Evolutionary conservation across 92 coral and sea anemone genomes (phyloP).

Genomic region (Epizoanthus fatuus): DNA sequence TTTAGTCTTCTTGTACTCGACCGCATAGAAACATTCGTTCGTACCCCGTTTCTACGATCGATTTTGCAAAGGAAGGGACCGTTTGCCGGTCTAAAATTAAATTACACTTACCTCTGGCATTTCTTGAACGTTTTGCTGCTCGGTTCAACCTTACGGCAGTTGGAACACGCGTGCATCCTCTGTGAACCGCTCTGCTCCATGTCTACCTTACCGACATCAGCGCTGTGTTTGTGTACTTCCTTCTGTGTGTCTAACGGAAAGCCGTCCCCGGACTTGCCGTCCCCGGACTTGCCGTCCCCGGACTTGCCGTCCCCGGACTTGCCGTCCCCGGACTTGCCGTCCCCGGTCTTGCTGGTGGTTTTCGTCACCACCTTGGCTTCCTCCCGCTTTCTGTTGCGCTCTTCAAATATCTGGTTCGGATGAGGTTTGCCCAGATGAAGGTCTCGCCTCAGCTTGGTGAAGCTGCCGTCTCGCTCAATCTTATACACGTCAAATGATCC

Average conservation of each 20-base stretch:
- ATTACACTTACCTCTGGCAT: conserved; percentile 82
- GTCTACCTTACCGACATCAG: not conserved
- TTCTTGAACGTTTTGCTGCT: conserved; percentile 83
- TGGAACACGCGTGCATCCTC: conserved; percentile 78
- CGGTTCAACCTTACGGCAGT: conserved; percentile 84
- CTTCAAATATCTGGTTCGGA: conserved; percentile 86
- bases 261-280: not conserved
- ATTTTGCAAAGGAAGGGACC: not conserved
- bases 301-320: too few relatives aligned
- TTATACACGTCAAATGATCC: conserved; percentile 43
- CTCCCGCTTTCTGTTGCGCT: conserved; percentile 52
- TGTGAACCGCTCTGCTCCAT: not conserved
- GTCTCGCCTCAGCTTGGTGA: conserved; percentile 63
- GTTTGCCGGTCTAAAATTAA: not conserved
- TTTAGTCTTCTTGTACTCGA: too few relatives aligned
- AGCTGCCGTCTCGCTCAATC: conserved; percentile 54
- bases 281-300: not conserved
- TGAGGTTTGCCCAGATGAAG: conserved; percentile 87
- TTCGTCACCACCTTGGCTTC: conserved; percentile 33
- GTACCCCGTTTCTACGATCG: too few relatives aligned
- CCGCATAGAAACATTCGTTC: too few relatives aligned
- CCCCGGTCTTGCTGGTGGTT: not conserved
- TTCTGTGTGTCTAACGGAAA: not conserved
- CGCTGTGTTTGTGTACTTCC: conserved; percentile 32
- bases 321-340: too few relatives aligned